Percentiles rank a stretch among this genome's conserved stretches.
phyloP scores from a whole-genome alignment of 2,888 invertebrate genomes.

The Diaphora mendica region DNA sequence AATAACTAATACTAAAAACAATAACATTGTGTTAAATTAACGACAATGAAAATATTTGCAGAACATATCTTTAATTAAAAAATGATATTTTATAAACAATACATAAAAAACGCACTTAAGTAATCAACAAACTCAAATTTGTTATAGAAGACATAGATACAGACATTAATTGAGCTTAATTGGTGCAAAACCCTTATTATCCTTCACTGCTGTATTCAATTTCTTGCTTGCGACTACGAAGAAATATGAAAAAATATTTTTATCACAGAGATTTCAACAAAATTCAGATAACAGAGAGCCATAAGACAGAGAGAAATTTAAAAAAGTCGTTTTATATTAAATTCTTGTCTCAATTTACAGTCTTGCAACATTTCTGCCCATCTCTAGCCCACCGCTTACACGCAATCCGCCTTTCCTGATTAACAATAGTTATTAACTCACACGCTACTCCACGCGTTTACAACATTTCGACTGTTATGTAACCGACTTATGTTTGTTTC shows the following conservation, averaged over 20 bases:
- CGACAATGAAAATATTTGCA: neutral
- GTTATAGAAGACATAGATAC: neutral
- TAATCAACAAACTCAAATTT: neutral
- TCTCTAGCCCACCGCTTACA: constrained; percentile 28
- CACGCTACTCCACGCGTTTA: constrained; percentile 36
- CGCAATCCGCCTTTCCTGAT: constrained; percentile 46
- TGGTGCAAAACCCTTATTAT: too few relatives aligned
- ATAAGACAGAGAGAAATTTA: neutral
- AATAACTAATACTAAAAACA: too few relatives aligned
- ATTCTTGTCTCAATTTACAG: constrained; percentile 5
- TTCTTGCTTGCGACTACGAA: too few relatives aligned
- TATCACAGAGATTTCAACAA: neutral
- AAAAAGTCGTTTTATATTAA: neutral
- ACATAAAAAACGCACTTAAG: neutral
- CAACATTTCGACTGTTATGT: constrained; percentile 39
- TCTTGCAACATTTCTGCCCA: constrained; percentile 25
- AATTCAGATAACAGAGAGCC: too few relatives aligned
- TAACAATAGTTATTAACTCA: constrained; percentile 38
- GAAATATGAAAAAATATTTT: neutral
- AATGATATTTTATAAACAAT: neutral
- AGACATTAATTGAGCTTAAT: too few relatives aligned
- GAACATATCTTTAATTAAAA: neutral
- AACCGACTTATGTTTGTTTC: constrained; percentile 20
- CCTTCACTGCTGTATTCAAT: too few relatives aligned
- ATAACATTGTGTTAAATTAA: neutral